Evolutionary conservation across 1,140 invertebrate genomes (phyloP).

Genomic region (Aphidius gifuensis): DNA sequence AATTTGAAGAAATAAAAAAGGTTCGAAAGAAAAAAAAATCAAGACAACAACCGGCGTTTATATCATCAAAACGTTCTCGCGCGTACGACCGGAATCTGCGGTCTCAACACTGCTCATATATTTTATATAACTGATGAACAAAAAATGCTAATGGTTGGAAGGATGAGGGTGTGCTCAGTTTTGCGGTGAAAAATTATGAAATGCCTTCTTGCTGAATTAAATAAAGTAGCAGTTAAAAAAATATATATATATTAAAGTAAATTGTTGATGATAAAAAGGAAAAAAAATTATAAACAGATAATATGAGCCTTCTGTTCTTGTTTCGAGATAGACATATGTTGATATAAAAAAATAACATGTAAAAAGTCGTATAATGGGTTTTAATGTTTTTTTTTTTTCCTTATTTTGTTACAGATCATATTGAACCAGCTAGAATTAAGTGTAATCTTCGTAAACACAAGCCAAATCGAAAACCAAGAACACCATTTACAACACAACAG

Average conservation of each 20-base stretch:
- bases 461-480: slow-evolving; percentile 94
- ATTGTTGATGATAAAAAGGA: slow-evolving; percentile 27
- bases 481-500: slow-evolving; percentile 96
- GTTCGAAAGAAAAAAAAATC: slow-evolving; percentile 9
- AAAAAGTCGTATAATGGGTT: too few species aligned
- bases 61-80: slow-evolving; percentile 5
- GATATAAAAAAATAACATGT: too few species aligned
- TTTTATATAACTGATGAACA: neutral
- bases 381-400: neutral
- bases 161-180: slow-evolving; percentile 1
- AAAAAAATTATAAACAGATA: neutral
- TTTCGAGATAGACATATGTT: too few species aligned
- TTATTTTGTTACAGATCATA: slow-evolving; percentile 60
- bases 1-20: neutral
- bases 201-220: slow-evolving; percentile 19
- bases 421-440: slow-evolving; percentile 79
- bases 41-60: slow-evolving; percentile 3
- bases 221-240: too few species aligned
- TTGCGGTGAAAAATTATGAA: slow-evolving; percentile 46
- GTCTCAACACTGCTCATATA: neutral
- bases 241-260: slow-evolving; percentile 25
- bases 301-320: neutral
- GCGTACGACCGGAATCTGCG: slow-evolving; percentile 18
- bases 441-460: slow-evolving; percentile 94
- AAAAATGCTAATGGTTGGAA: slow-evolving; percentile 11